Conservation (phyloP, 2,797 vertebrate genomes). For the Crocodylus rhombifer region DNA sequence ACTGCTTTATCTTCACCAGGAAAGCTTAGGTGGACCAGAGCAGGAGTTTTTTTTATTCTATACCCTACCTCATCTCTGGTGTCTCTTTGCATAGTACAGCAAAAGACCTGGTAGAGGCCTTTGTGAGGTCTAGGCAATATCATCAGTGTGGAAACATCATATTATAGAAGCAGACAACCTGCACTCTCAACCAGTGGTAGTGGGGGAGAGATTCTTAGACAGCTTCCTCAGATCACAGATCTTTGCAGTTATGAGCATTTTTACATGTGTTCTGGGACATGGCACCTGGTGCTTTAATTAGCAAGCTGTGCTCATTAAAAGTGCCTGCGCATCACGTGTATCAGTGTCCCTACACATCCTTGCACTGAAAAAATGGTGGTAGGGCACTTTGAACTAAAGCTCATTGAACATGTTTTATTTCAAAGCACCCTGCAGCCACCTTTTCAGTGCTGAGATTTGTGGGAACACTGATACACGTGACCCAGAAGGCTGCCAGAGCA, state of each 20-base stretch:
- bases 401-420: no score
- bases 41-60: background rate
- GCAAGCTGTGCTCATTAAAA: no score
- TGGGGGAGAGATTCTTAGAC: background rate
- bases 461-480: no score
- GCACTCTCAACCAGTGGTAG: background rate
- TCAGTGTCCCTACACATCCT: no score
- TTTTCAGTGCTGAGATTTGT: no score
- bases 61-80: background rate
- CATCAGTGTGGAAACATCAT: background rate
- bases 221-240: background rate
- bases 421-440: no score
- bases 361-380: no score
- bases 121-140: background rate
- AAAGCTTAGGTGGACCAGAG: background rate
- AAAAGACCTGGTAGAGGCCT: background rate
- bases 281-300: no score
- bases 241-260: background rate
- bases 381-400: no score
- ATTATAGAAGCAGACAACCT: background rate
- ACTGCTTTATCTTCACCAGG: background rate
- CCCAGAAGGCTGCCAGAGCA: no score
- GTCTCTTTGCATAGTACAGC: background rate
- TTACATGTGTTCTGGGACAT: no score
- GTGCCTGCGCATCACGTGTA: no score